Percentiles rank a stretch among this genome's conserved stretches.
phyloP scores from a whole-genome alignment of 1,140 invertebrate species.

The Nasonia giraulti region DNA sequence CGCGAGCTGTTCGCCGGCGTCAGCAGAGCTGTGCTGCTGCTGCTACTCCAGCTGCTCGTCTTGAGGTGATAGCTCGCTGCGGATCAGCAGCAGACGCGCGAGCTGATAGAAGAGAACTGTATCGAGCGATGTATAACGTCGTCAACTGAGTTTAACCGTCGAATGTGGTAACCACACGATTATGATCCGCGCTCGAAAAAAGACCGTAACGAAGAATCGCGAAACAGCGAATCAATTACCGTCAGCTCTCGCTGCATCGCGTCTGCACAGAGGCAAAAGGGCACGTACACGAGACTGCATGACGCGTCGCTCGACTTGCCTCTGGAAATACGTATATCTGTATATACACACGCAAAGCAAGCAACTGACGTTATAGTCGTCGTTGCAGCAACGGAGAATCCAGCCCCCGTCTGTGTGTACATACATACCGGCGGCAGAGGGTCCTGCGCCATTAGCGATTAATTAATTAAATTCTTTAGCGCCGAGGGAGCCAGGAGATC shows the following conservation, averaged over 20 bases:
- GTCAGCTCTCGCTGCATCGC: slow-evolving; percentile 31
- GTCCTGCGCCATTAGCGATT: slow-evolving; percentile 37
- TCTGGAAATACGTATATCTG: too few relatives aligned
- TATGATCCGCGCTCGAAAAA: too few relatives aligned
- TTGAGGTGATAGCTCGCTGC: background rate
- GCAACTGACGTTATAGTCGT: background rate
- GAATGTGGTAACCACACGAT: too few relatives aligned
- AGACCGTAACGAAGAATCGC: too few relatives aligned
- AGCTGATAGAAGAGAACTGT: too few relatives aligned
- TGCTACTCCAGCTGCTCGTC: background rate
- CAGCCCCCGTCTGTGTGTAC: background rate
- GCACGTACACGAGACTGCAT: background rate
- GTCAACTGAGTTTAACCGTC: too few relatives aligned
- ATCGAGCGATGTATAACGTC: too few relatives aligned
- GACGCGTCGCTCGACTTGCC: too few relatives aligned
- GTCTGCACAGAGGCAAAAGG: slow-evolving; percentile 4
- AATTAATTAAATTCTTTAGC: slow-evolving; percentile 51
- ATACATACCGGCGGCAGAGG: background rate
- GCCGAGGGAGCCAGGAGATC: background rate
- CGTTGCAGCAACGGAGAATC: too few relatives aligned
- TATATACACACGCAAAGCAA: background rate
- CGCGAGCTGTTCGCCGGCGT: background rate
- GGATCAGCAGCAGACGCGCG: background rate
- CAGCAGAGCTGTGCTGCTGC: background rate
- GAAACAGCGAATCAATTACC: slow-evolving; percentile 37